A percentile compares a stretch with the other conserved stretches of the same genome.
Conservation (phyloP, 2,888 invertebrate species). For the Blastobasis adustella region DNA sequence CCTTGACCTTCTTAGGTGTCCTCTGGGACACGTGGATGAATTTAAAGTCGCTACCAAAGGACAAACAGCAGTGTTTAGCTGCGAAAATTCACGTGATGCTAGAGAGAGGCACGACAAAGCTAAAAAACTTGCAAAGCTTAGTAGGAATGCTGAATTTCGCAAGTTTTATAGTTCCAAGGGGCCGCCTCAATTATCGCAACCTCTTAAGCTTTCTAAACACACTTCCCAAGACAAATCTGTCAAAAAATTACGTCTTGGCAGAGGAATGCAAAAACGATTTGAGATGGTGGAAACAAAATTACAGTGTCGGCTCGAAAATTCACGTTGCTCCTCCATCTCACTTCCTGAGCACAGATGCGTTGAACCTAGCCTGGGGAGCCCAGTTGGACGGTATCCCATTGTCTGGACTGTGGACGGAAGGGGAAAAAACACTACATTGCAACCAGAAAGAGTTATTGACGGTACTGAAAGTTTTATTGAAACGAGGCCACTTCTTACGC, state of each 20-base stretch:
- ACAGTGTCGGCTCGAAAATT: not conserved
- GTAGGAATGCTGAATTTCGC: not conserved
- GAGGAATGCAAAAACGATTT: not conserved
- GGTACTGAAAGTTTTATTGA: slow-evolving; percentile 2
- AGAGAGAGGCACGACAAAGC: not conserved
- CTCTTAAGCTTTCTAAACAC: not conserved
- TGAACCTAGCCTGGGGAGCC: slow-evolving; percentile 16
- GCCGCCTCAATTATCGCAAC: not conserved
- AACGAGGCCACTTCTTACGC: not conserved
- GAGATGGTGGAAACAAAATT: not conserved
- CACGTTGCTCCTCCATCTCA: not conserved
- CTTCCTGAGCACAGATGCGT: slow-evolving; percentile 12
- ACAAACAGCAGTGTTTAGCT: not conserved
- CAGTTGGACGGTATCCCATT: slow-evolving; percentile 8
- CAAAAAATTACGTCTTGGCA: not conserved
- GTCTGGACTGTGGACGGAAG: slow-evolving; percentile 6
- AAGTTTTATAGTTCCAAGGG: not conserved
- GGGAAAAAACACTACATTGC: slow-evolving; percentile 11
- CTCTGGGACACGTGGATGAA: not conserved
- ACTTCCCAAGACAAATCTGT: not conserved
- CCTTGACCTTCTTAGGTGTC: not conserved
- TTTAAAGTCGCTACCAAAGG: not conserved
- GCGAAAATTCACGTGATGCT: not conserved
- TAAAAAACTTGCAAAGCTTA: not conserved
- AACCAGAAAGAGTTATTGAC: slow-evolving; percentile 18